Base-by-base conservation (phyloP, 2,797 vertebrate species). In the Sandelia bainsii region DNA sequence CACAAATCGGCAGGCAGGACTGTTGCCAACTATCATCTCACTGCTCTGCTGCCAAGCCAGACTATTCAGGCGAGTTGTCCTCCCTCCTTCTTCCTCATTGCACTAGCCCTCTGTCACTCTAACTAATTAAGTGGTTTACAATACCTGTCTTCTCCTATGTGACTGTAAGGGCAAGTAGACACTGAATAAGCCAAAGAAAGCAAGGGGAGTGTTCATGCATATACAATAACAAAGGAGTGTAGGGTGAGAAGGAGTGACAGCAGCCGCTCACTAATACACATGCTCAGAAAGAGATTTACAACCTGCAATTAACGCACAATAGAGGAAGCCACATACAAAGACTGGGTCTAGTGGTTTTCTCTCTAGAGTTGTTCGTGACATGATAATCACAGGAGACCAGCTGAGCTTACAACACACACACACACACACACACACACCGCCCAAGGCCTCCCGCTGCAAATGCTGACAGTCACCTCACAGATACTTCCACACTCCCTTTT, bases 21-120 rank as follows among this genome's bases (percentile, higher is more conserved):
- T 48, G 81, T 75, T 85, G 85, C 86, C 89, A 91, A 78, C 62
- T 54, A 82, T 88, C 81, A 86, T 87, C 83, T 84, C 81, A 49
- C 51, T 56, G 46, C 81, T 81, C 54, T 14, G 67, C 83, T 69
- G 80, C 81, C 75, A 77, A 66, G 56, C 63, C 20, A 70, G 71
- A 83, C 75, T 46, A 65, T 80, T 89, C 66, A 80, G 80, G 75
- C 40, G 67, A 60, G 67, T 68, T 19, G 57, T 56, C 40, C 45
- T 62, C 70, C 72, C 65, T 69, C 76, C 49, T 70, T 70, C 69
- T 32, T 59, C 57, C 62, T 53, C 57, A 22, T 6, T 64, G 61
- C 78, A 34, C 72, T 62, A 52, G 22, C 45, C 74, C 68, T 66
- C 69, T 70, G 70, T 81, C 82, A 70, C 79, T 79, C 73, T 50